Percentiles rank a stretch among this genome's conserved stretches.
phyloP scores from a whole-genome alignment of 2,797 vertebrate species.

The Peromyscus nudipes region DNA sequence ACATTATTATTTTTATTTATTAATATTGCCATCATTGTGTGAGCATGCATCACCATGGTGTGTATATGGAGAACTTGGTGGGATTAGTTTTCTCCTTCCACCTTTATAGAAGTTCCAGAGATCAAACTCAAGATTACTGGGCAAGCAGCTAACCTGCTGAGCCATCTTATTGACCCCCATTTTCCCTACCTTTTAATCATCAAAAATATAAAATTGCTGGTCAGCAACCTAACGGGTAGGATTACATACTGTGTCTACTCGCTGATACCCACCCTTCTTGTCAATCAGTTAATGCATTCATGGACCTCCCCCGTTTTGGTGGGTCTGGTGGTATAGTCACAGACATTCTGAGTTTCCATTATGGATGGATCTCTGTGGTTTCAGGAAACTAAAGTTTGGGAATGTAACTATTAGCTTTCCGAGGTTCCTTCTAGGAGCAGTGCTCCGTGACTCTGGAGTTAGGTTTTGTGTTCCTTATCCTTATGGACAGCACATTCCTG shows the following conservation, averaged over 20 bases:
- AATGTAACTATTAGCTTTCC: not conserved
- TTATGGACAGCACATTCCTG: not conserved
- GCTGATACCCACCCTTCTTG: not conserved
- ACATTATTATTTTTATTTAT: not conserved
- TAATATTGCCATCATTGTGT: not conserved
- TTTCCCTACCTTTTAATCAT: constrained; percentile 1
- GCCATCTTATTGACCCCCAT: not conserved
- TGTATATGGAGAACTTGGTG: not conserved
- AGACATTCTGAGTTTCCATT: not conserved
- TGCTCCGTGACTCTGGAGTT: not conserved
- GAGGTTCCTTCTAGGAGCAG: not conserved
- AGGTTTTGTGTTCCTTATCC: constrained; percentile 12
- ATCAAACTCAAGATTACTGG: not conserved
- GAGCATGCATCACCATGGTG: not conserved
- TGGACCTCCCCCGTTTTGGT: not conserved
- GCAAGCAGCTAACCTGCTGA: not conserved
- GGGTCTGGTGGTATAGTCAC: not conserved
- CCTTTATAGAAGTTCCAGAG: not conserved
- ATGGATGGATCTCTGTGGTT: not conserved
- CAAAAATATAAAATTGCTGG: not conserved
- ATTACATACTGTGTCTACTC: not conserved
- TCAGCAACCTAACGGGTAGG: not conserved
- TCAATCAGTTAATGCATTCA: not conserved
- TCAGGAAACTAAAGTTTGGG: not conserved
- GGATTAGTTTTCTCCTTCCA: not conserved